Conservation (phyloP, 2,797 vertebrate genomes). For the Nannoperca obscura region DNA sequence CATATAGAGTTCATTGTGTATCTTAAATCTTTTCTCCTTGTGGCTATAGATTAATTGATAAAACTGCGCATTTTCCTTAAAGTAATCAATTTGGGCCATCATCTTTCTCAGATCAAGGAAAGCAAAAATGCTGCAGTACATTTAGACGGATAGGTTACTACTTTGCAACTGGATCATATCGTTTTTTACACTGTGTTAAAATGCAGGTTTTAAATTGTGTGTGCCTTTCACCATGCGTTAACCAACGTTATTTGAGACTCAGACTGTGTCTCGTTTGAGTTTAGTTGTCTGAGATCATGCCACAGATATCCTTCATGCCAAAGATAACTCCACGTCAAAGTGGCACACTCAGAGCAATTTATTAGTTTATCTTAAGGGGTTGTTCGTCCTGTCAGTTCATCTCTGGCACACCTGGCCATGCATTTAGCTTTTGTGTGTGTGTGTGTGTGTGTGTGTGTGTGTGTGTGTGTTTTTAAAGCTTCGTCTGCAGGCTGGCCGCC, state of each 20-base stretch:
- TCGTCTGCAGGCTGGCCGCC: constrained; percentile 55
- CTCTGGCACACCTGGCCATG: constrained; percentile 56
- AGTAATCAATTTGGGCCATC: not conserved
- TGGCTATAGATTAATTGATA: constrained; percentile 13
- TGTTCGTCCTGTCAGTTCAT: constrained; percentile 19
- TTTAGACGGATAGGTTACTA: not conserved
- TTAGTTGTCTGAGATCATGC: constrained; percentile 15
- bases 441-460: constrained; percentile 32
- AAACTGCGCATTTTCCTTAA: not conserved
- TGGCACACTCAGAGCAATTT: constrained; percentile 1
- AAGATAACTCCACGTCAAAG: constrained; percentile 33
- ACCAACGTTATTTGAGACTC: constrained; percentile 15
- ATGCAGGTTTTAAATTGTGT: not conserved
- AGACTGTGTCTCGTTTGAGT: constrained; percentile 32
- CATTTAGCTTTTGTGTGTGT: constrained; percentile 51
- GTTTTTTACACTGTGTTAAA: not conserved
- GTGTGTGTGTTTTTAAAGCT: constrained; percentile 52
- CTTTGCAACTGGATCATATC: not conserved
- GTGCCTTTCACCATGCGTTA: not conserved
- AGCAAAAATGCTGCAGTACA: constrained; percentile 3
- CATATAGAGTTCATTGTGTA: constrained; percentile 3
- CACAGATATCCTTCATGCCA: constrained; percentile 44
- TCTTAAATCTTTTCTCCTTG: not conserved
- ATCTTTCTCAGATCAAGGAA: constrained; percentile 9
- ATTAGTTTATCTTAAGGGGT: constrained; percentile 29